Evolutionary conservation across 2,888 invertebrate species (phyloP), one percentile per base, ranked within the genome.

Genomic region (Macrosiphum euphorbiae): DNA sequence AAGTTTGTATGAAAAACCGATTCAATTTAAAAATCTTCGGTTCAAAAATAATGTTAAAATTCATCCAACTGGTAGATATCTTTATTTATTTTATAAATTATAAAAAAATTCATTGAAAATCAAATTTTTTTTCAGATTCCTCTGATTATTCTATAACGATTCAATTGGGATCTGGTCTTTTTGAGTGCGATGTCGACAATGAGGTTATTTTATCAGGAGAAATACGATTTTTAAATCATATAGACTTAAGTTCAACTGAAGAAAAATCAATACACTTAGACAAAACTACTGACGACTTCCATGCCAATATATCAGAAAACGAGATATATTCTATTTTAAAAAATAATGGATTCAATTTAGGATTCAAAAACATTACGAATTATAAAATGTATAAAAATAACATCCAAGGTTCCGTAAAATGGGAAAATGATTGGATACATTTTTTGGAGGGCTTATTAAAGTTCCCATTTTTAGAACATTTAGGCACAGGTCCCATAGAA

Each of bases 391-490:
- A 44, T 16, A 35, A 93, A 55, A 58, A 84, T n/a, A 44, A 16
- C 5, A 85, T 93, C 0, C 87, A 55, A 26, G 91, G 90, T 16
- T 58, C 44, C 26, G n/a, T 94, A 13, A 91, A 67, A 88, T 94
- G 91, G 91, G 84, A 52, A 24, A 88, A 92, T 1, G 84, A 94
- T 88, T 94, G 91, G 94, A 61, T 94, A n/a, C 47, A 88, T 47
- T 94, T 92, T 84, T 88, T 94, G 55, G 94, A 94, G 4, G 35
- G 85, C 0, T n/a, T 94, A 47, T 55, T 94, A 8, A 92, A 92
- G 20, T 85, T 94, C 35, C 47, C 94, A 10, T 26, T 88, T 11
- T 84, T 94, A 35, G 88, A 92, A 26, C 28, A 88, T 28, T 67
- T 94, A 35, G 50, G 35, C 0, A 55, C 44, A 5, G 3, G 20